Percentiles rank a stretch among this genome's conserved stretches.
Conservation (phyloP, 2,113 vertebrate genomes). For the Pantherophis guttatus region DNA sequence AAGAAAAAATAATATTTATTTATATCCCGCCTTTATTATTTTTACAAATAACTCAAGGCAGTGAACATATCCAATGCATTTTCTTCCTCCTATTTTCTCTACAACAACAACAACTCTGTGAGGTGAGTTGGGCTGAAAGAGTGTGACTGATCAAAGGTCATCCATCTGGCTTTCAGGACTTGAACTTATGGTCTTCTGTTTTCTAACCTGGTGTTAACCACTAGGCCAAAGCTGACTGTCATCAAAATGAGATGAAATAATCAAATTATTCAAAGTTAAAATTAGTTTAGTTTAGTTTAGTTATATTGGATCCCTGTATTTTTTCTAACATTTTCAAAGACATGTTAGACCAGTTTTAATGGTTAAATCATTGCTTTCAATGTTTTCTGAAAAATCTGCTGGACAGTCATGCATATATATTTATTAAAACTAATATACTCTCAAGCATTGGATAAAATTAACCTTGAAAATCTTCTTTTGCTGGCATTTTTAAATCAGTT, state of each 20-base stretch:
- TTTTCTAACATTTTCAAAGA: not conserved
- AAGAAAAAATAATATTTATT: not conserved
- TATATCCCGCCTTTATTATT: not conserved
- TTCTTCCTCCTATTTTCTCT: not conserved
- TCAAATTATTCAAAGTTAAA: not conserved
- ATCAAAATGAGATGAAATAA: not conserved
- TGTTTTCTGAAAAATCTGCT: not conserved
- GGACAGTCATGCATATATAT: not conserved
- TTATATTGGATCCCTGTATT: not conserved
- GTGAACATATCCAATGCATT: not conserved
- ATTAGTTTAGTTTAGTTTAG: not conserved
- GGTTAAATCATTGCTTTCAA: not conserved
- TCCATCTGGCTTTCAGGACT: not conserved
- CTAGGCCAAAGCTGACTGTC: not conserved
- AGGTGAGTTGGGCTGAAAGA: not conserved
- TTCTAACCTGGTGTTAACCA: not conserved
- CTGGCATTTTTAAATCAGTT: not conserved
- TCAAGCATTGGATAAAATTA: not conserved
- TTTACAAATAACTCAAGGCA: not conserved
- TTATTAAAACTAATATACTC: not conserved
- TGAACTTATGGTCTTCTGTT: not conserved
- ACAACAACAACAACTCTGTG: not conserved
- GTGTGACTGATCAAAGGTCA: not conserved
- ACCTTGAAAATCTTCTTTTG: not conserved
- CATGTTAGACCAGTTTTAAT: not conserved